phyloP scores from a whole-genome alignment of 2,888 invertebrate species.

The Cheilosia grossa region DNA sequence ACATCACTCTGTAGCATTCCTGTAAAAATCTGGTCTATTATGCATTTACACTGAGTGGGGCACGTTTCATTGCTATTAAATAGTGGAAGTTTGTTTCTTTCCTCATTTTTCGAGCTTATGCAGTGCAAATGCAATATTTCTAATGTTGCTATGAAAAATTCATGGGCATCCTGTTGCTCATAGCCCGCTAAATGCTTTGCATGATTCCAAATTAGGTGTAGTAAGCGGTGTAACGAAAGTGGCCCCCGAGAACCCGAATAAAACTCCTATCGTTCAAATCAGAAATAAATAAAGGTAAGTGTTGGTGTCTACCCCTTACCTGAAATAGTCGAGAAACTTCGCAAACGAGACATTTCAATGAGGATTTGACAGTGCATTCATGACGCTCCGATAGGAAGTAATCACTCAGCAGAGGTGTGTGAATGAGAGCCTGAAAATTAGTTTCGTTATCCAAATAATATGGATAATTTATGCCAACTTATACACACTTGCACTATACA shows the following conservation, averaged over 20 bases:
- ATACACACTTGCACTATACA: constrained; percentile 92
- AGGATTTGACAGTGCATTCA: constrained; percentile 87
- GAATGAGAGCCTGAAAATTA: constrained; percentile 90
- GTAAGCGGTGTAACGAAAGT: constrained; percentile 92
- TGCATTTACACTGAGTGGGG: constrained; percentile 91
- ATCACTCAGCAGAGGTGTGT: constrained; percentile 96
- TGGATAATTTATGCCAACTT: background rate
- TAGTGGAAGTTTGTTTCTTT: constrained; percentile 77
- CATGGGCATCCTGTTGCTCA: constrained; percentile 99
- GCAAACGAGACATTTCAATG: constrained; percentile 95
- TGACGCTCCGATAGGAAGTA: constrained; percentile 98
- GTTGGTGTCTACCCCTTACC: constrained; percentile 84
- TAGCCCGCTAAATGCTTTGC: constrained; percentile 96
- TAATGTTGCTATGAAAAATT: constrained; percentile 98
- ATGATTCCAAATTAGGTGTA: constrained; percentile 98
- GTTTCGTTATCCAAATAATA: background rate
- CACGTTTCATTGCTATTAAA: constrained; percentile 55
- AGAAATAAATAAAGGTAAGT: too few relatives aligned
- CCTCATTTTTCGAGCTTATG: constrained; percentile 83
- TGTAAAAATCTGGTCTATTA: constrained; percentile 98
- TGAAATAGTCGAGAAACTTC: constrained; percentile 98
- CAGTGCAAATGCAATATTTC: constrained; percentile 95
- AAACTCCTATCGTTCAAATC: constrained; percentile 87
- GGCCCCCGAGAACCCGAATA: constrained; percentile 96
- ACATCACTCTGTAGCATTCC: constrained; percentile 98